Percentiles rank a stretch among this genome's conserved stretches.
These are phyloP conservation scores for Mantis religiosa DNA, from an alignment of 2,888 invertebrate genomes.

Conservation along the genomic window DNA sequence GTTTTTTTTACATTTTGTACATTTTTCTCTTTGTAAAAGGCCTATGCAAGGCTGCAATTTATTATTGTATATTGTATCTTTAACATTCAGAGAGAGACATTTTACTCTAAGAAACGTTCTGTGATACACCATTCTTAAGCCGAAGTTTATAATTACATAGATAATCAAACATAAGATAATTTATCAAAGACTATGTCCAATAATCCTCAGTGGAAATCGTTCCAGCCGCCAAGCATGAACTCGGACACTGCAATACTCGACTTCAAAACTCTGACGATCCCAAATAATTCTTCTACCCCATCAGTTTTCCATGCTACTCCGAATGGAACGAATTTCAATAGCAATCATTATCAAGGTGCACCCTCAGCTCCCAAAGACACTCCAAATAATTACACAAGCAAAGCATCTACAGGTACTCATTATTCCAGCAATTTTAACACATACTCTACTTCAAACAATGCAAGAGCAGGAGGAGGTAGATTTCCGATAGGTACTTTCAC, in stretches of 20 bases:
- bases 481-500: conserved; percentile 48
- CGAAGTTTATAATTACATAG: conserved; percentile 25
- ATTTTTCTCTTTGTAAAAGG: conserved; percentile 13
- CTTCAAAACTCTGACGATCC: conserved; percentile 69
- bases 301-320: conserved; percentile 27
- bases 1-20: conserved; percentile 24
- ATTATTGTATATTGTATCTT: conserved; percentile 1
- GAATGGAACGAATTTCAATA: conserved; percentile 30
- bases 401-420: conserved; percentile 27
- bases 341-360: conserved; percentile 26
- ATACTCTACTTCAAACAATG: conserved; percentile 29
- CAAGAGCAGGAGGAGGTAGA: conserved; percentile 39
- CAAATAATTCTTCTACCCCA: conserved; percentile 40
- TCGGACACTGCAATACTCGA: conserved; percentile 77
- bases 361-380: conserved; percentile 26
- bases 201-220: conserved; percentile 85
- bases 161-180: conserved; percentile 35
- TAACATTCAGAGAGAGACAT: conserved; percentile 12
- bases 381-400: conserved; percentile 28
- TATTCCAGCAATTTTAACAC: conserved; percentile 30
- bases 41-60: conserved; percentile 13
- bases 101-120: conserved; percentile 52
- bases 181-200: conserved; percentile 60
- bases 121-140: conserved; percentile 48
- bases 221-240: conserved; percentile 85